Percentiles rank a stretch among this genome's conserved stretches.
phyloP scores from a whole-genome alignment of 2,113 vertebrate genomes.

The Phylloscopus trochiloides region DNA sequence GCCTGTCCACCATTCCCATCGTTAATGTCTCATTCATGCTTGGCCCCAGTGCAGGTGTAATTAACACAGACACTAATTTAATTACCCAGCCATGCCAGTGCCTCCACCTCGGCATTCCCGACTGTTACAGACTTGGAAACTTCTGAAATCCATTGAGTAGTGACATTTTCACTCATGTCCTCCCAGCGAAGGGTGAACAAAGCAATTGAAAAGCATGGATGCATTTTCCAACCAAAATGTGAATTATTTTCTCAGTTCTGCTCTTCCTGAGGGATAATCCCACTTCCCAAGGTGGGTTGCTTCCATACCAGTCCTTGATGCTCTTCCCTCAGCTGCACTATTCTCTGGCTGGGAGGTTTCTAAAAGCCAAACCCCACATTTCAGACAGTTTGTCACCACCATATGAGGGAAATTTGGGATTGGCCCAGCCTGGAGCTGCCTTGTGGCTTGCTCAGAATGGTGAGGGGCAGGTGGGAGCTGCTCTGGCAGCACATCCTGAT shows the following conservation, averaged over 20 bases:
- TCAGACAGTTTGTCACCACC: not conserved
- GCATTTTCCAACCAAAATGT: accelerated
- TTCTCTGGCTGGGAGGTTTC: not conserved
- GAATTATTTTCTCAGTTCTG: not conserved
- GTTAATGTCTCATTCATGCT: accelerated
- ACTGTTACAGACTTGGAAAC: not conserved
- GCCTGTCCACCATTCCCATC: not conserved
- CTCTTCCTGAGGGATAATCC: not conserved
- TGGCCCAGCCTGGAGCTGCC: not conserved
- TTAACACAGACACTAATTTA: not conserved
- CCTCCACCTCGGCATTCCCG: accelerated
- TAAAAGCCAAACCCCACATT: not conserved
- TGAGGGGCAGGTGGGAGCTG: not conserved
- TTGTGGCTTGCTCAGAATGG: accelerated
- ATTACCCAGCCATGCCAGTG: too few species aligned
- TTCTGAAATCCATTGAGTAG: not conserved
- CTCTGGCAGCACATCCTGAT: accelerated
- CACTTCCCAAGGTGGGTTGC: accelerated
- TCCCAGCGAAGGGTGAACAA: not conserved
- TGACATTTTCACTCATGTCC: accelerated
- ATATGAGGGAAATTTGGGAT: not conserved
- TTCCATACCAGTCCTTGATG: accelerated
- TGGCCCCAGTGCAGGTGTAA: not conserved
- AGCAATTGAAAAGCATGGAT: not conserved
- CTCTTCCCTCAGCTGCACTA: not conserved